phyloP scores from a whole-genome alignment of 2,888 invertebrate species.

The Drosophila monieri region DNA sequence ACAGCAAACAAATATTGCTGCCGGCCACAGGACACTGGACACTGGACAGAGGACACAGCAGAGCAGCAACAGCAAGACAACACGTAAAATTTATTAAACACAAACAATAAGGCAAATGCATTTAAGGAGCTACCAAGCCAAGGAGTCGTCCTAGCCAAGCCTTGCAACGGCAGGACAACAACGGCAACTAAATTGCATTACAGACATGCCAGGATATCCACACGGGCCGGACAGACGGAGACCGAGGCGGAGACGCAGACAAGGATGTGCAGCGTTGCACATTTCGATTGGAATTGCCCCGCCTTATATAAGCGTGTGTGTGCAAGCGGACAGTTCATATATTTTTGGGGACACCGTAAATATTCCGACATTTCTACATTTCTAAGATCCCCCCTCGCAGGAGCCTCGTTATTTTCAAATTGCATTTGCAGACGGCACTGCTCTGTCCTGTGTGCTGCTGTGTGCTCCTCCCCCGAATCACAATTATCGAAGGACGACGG shows the following conservation, averaged over 20 bases:
- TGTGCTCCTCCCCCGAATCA: slow-evolving; percentile 44
- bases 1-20: slow-evolving; percentile 75
- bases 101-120: slow-evolving; percentile 80
- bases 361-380: slow-evolving; percentile 62
- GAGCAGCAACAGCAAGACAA: slow-evolving; percentile 58
- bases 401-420: slow-evolving; percentile 49
- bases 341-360: slow-evolving; percentile 69
- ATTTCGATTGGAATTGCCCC: slow-evolving; percentile 69
- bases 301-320: slow-evolving; percentile 27
- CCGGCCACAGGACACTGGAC: slow-evolving; percentile 32
- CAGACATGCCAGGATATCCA: slow-evolving; percentile 44
- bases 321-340: slow-evolving; percentile 52
- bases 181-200: slow-evolving; percentile 78
- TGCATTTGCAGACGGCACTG: slow-evolving; percentile 64
- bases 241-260: slow-evolving; percentile 34
- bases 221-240: slow-evolving; percentile 26
- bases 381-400: slow-evolving; percentile 25
- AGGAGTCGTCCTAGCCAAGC: slow-evolving; percentile 10
- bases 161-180: slow-evolving; percentile 51
- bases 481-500: slow-evolving; percentile 33
- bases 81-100: slow-evolving; percentile 80
- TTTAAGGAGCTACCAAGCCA: slow-evolving; percentile 62
- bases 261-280: slow-evolving; percentile 72
- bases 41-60: slow-evolving; percentile 23
- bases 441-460: neutral